These are phyloP conservation scores for Daktulosphaira vitifoliae DNA, from an alignment of 1,140 invertebrate genomes.

Conservation along the genomic window DNA sequence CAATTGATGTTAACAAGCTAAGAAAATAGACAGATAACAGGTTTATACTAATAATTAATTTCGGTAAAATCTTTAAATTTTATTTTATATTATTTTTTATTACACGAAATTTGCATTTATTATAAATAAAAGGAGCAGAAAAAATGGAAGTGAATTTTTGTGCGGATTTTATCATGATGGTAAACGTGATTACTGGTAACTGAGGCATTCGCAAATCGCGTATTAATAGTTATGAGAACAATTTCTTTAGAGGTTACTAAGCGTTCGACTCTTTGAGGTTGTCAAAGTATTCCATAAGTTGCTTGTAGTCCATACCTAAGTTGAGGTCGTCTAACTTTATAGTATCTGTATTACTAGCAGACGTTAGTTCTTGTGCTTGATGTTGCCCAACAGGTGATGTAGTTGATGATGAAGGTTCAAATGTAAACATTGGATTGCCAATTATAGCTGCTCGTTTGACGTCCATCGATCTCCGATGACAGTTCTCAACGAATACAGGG, in stretches of 20 bases:
- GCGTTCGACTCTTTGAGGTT: constrained; percentile 80
- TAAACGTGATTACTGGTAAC: constrained; percentile 1
- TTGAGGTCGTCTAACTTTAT: constrained; percentile 64
- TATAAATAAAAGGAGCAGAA: too few relatives aligned
- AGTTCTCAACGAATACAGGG: constrained; percentile 9
- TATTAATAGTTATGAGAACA: too few relatives aligned
- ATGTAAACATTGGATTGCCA: constrained; percentile 72
- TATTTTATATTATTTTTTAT: too few relatives aligned
- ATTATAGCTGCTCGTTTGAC: constrained; percentile 74
- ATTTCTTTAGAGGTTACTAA: constrained; percentile 34
- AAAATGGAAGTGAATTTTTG: too few relatives aligned
- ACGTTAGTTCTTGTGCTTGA: not conserved
- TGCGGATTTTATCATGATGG: too few relatives aligned
- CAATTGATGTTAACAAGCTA: too few relatives aligned
- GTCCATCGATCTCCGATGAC: constrained; percentile 44
- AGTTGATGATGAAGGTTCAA: constrained; percentile 73
- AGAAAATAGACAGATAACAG: too few relatives aligned
- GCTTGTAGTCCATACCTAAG: constrained; percentile 89
- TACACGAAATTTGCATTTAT: too few relatives aligned
- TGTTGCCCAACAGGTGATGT: constrained; percentile 55
- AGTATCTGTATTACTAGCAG: constrained; percentile 43
- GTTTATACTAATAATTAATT: too few relatives aligned
- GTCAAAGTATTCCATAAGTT: constrained; percentile 95
- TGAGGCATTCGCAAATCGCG: not conserved
- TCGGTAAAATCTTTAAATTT: too few relatives aligned